phyloP scores from a whole-genome alignment of 2,797 vertebrate species.

The Pristis pectinata region DNA sequence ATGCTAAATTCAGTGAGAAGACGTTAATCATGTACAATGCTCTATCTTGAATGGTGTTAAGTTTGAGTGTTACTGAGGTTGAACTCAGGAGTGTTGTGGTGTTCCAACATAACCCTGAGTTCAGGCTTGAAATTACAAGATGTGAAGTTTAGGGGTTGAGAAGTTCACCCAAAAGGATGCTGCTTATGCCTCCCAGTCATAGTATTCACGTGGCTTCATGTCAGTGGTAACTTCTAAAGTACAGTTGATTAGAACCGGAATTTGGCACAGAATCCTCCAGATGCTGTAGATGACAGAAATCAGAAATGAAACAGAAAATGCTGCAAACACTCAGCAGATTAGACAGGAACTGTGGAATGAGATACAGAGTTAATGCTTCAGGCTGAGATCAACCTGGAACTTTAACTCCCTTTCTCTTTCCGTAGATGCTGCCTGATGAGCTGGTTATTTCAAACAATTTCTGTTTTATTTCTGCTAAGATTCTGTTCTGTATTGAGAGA shows the following conservation, averaged over 20 bases:
- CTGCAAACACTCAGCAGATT: too few species aligned
- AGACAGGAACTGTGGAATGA: too few species aligned
- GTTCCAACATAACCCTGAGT: not conserved
- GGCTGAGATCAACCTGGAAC: too few species aligned
- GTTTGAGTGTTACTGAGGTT: not conserved
- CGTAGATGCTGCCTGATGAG: too few species aligned
- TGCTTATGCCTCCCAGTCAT: not conserved
- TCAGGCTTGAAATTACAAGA: not conserved
- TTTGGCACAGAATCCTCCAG: too few species aligned
- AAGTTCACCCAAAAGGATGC: not conserved
- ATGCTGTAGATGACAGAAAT: too few species aligned
- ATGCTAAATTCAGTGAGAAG: not conserved
- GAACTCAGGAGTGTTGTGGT: not conserved
- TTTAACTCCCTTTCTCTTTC: too few species aligned
- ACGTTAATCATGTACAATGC: not conserved
- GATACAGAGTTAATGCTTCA: too few species aligned
- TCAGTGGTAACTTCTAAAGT: not conserved
- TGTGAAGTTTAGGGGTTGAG: not conserved
- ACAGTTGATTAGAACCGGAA: not conserved
- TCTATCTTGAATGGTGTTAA: not conserved
- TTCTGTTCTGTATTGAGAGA: not conserved
- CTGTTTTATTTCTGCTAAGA: not conserved
- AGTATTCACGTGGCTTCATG: not conserved
- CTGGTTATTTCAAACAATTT: too few species aligned
- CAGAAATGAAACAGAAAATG: too few species aligned